A percentile compares a stretch with the other conserved stretches of the same genome.
phyloP scores from a whole-genome alignment of 2,888 invertebrate genomes.

The Amphipyra berbera region DNA sequence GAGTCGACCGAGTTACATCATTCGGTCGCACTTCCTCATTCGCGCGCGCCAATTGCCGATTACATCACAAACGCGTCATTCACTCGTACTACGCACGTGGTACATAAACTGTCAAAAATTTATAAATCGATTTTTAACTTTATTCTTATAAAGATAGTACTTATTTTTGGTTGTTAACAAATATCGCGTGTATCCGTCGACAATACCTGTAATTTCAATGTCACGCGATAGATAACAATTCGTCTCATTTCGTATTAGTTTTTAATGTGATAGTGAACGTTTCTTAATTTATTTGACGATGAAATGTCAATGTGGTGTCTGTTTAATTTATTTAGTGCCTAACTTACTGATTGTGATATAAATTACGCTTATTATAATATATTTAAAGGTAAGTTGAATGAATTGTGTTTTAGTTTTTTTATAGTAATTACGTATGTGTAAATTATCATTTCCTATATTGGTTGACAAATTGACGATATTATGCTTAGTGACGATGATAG shows the following conservation, averaged over 20 bases:
- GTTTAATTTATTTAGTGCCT: conserved; percentile 33
- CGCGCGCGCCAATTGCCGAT: conserved; percentile 43
- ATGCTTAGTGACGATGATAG: background rate
- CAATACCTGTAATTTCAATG: conserved; percentile 49
- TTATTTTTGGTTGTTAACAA: conserved; percentile 9
- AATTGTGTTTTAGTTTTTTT: background rate
- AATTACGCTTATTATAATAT: conserved; percentile 26
- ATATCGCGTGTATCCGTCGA: conserved; percentile 9
- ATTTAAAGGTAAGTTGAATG: conserved; percentile 30
- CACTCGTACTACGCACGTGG: conserved; percentile 32
- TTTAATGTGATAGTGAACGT: conserved; percentile 17
- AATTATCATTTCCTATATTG: background rate
- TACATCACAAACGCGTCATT: conserved; percentile 50
- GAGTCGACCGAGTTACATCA: conserved; percentile 27
- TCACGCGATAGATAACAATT: conserved; percentile 42
- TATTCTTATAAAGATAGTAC: background rate
- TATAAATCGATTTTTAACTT: conserved; percentile 27
- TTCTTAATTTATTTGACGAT: conserved; percentile 31
- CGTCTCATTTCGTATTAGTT: conserved; percentile 6
- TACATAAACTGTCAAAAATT: conserved; percentile 33
- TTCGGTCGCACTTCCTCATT: conserved; percentile 28
- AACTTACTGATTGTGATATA: conserved; percentile 40
- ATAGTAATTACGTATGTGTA: background rate
- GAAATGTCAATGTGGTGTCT: conserved; percentile 19
- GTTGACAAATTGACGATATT: background rate